Conservation (phyloP, 2,113 vertebrate species). For the Sceloporus undulatus region DNA sequence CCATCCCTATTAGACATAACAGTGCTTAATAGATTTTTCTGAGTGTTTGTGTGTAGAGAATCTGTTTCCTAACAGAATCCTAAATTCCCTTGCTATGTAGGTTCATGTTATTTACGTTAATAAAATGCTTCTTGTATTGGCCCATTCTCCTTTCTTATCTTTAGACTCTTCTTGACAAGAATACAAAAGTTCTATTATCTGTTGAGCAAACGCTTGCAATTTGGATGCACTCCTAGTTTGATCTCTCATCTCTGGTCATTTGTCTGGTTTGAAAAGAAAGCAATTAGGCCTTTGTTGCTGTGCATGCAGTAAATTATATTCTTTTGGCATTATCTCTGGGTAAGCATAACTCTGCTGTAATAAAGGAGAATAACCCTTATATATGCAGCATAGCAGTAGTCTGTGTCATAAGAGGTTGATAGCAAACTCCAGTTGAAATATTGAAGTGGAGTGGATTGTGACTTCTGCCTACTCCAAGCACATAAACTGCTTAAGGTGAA, state of each 20-base stretch:
- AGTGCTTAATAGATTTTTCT: background rate
- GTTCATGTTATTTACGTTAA: slow-evolving; percentile 33
- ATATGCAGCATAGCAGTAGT: background rate
- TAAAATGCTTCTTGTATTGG: background rate
- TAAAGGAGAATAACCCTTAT: background rate
- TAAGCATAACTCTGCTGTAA: background rate
- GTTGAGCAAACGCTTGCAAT: slow-evolving; percentile 11
- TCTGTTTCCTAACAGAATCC: slow-evolving; percentile 3
- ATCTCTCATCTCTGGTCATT: slow-evolving; percentile 29
- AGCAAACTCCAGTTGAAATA: background rate
- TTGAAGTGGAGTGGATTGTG: background rate
- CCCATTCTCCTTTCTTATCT: background rate
- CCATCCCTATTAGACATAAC: background rate
- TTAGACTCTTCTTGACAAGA: slow-evolving; percentile 4
- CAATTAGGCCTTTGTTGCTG: slow-evolving; percentile 31
- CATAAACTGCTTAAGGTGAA: background rate
- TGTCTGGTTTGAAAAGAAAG: slow-evolving; percentile 42
- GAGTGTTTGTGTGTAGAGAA: background rate
- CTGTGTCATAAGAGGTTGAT: background rate
- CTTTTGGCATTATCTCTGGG: background rate
- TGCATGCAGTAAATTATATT: background rate
- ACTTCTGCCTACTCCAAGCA: background rate
- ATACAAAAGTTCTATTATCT: slow-evolving; percentile 43
- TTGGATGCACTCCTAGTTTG: slow-evolving; percentile 49
- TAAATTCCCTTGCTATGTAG: background rate